A percentile compares a stretch with the other conserved stretches of the same genome.
Evolutionary conservation across 2,113 vertebrate species (phyloP).

Genomic region (Chitala chitala): DNA sequence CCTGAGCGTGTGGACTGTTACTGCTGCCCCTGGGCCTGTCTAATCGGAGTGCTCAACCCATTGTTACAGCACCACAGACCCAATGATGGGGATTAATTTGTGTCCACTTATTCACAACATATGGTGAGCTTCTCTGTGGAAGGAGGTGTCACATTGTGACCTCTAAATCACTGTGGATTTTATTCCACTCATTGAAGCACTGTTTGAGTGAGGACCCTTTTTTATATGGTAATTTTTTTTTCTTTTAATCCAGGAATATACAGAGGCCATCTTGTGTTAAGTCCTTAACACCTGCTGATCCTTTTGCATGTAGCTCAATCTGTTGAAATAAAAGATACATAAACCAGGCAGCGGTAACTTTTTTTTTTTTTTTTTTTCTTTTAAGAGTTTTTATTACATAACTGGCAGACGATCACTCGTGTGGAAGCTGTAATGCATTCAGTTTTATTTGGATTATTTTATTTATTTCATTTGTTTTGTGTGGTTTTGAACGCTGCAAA

Average conservation of each 20-base stretch:
- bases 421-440: no score
- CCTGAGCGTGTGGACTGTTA: conserved; percentile 54
- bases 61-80: conserved; percentile 66
- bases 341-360: no score
- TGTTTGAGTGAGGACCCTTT: conserved; percentile 57
- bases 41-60: conserved; percentile 48
- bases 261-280: conserved; percentile 26
- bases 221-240: conserved; percentile 65
- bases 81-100: conserved; percentile 65
- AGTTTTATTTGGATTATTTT: no score
- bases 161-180: conserved; percentile 57
- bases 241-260: conserved; percentile 12
- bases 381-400: no score
- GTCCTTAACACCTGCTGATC: conserved; percentile 31
- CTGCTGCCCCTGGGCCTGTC: conserved; percentile 58
- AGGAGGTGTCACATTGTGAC: conserved; percentile 67
- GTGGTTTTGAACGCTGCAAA: no score
- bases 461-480: no score
- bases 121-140: conserved; percentile 69
- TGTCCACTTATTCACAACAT: conserved; percentile 75
- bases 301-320: conserved; percentile 5
- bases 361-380: no score
- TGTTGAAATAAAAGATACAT: no score
- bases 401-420: no score
- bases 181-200: conserved; percentile 47